Evolutionary conservation across 2,113 vertebrate species (phyloP).

Genomic region (Leptodactylus fuscus): DNA sequence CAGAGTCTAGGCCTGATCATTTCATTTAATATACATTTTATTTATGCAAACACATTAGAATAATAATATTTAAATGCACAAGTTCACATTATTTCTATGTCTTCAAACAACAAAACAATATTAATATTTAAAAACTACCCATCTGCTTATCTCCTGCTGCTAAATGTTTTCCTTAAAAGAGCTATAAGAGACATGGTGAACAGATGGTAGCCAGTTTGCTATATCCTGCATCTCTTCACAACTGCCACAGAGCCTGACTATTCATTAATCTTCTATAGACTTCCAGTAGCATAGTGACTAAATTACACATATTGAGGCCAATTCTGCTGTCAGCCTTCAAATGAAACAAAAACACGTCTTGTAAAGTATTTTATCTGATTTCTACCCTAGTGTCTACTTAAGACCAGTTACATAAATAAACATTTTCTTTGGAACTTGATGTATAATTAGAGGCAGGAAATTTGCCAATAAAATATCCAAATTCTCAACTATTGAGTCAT

Average conservation of each 20-base stretch:
- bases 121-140: constrained; percentile 85
- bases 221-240: constrained; percentile 89
- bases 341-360: constrained; percentile 82
- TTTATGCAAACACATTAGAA: neutral
- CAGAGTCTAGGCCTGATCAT: neutral
- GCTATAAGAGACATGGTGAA: constrained; percentile 90
- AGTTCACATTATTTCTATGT: constrained; percentile 42
- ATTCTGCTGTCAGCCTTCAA: constrained; percentile 89
- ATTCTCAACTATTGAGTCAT: neutral
- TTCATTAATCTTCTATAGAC: constrained; percentile 99
- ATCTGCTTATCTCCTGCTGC: constrained; percentile 86
- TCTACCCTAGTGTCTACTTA: constrained; percentile 74
- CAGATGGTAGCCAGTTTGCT: constrained; percentile 94
- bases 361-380: constrained; percentile 84
- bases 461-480: neutral
- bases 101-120: constrained; percentile 66
- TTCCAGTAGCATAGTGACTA: constrained; percentile 91
- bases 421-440: constrained; percentile 79
- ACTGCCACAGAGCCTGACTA: constrained; percentile 90
- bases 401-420: constrained; percentile 81
- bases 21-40: neutral
- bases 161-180: constrained; percentile 91
- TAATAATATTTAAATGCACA: constrained; percentile 35
- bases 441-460: constrained; percentile 56
- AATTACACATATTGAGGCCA: constrained; percentile 88